Base-by-base conservation (phyloP, 2,113 vertebrate species). In the Formicarius rufipectus region DNA sequence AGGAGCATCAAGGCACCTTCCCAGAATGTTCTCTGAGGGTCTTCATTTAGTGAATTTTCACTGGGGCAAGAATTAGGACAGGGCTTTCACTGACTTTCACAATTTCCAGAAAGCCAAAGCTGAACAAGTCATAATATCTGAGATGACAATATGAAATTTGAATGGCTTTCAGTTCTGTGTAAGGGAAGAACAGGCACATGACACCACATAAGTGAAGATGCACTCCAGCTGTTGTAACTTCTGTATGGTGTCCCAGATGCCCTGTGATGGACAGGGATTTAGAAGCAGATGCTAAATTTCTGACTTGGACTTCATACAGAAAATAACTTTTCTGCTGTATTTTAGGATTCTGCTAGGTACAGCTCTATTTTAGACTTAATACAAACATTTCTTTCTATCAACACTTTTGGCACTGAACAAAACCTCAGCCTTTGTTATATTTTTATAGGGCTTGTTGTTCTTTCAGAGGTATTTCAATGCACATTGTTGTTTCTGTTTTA, bases 391-490 rank as follows among this genome's bases (percentile, higher is more conserved):
- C 5, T 71, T 87, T 72, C 33, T 75, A 73, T 35, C 35, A 11
- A 40, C 68, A 68, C 75, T 94, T 84, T 47, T 81, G 76, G 25
- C 39, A 53, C 20, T 14, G 40, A 87, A 67, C 13, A 90, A 82
- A 93, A 86, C 9, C 15, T 73, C 49, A 50, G 37, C 8, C 33
- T 82, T 81, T 84, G 55, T 77, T 67, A 39, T 66, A 68, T 73
- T 96, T 90, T 92, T 58, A 66, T 62, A 33, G 7, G 15, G 12
- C 8, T 25, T 84, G 44, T 40, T 91, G 7, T 58, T 82, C 49
- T 76, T 81, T 64, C 76, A 62, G 94, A 96, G 75, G n/a, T 94
- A 93, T 93, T 91, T 66, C 89, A 76, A 91, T 80, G 58, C 53
- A 63, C 66, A 71, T 81, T 90, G 50, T 95, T 95, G n/a, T 56